phyloP scores from a whole-genome alignment of 1,140 invertebrate species.

The Orius insidiosus region DNA sequence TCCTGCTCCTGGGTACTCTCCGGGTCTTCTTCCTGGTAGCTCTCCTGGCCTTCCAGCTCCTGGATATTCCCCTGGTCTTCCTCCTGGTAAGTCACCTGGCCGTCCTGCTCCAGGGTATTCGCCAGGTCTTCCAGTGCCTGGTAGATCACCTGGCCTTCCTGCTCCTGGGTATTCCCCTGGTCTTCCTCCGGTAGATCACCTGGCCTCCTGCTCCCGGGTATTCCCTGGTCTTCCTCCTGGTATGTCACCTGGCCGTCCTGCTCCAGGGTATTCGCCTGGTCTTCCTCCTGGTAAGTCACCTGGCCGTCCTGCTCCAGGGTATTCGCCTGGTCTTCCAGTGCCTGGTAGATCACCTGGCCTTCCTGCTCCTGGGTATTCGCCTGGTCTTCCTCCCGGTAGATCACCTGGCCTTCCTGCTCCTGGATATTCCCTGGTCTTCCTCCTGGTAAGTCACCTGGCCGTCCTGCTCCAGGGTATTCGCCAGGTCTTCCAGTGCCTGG shows the following conservation, averaged over 20 bases:
- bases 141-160: slow-evolving; percentile 6
- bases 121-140: slow-evolving; percentile 12
- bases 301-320: slow-evolving; percentile 11
- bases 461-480: slow-evolving; percentile 13
- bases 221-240: slow-evolving; percentile 12
- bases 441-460: too few relatives aligned
- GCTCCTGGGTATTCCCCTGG: slow-evolving; percentile 10
- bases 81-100: slow-evolving; percentile 9
- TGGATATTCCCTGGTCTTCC: too few relatives aligned
- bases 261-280: slow-evolving; percentile 14
- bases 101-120: slow-evolving; percentile 11
- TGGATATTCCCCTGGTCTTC: slow-evolving; percentile 14
- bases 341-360: slow-evolving; percentile 15
- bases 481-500: slow-evolving; percentile 13
- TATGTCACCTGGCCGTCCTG: slow-evolving; percentile 15
- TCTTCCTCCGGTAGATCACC: background rate
- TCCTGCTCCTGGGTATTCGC: slow-evolving; percentile 14
- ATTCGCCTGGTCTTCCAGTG: slow-evolving; percentile 11
- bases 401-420: slow-evolving; percentile 7
- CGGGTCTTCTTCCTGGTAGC: slow-evolving; percentile 8
- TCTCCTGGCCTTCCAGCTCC: slow-evolving; percentile 10
- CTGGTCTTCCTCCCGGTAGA: slow-evolving; percentile 11
- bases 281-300: slow-evolving; percentile 9
- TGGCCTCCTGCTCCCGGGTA: slow-evolving; percentile 10
- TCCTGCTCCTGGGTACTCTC: slow-evolving; percentile 13